phyloP scores from a whole-genome alignment of 1,140 invertebrate species.

The Aplysia californica region DNA sequence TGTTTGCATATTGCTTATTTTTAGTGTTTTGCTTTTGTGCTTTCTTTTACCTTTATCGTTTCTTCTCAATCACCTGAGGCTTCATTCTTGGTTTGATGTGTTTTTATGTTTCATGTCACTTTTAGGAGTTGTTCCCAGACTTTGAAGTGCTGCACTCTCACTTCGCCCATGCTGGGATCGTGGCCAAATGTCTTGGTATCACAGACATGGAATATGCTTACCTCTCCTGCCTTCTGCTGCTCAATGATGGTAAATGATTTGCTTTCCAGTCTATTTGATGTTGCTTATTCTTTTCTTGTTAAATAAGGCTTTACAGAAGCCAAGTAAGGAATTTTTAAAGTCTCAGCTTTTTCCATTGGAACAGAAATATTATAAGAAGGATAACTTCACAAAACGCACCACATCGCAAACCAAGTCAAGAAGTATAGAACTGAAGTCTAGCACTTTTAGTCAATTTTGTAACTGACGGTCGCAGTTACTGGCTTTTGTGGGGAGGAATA shows the following conservation, averaged over 20 bases:
- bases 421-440: too few relatives aligned
- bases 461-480: too few relatives aligned
- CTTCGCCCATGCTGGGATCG: conserved; percentile 44
- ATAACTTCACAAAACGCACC: too few relatives aligned
- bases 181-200: conserved; percentile 38
- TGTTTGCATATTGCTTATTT: too few relatives aligned
- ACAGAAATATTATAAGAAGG: not conserved
- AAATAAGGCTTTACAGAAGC: too few relatives aligned
- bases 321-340: not conserved
- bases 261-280: not conserved
- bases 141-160: conserved; percentile 42
- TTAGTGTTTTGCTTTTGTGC: conserved; percentile 33
- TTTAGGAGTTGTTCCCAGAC: conserved; percentile 37
- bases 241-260: conserved; percentile 40
- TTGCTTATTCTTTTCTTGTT: too few relatives aligned
- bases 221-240: conserved; percentile 40
- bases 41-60: not conserved
- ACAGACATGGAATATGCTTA: conserved; percentile 46
- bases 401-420: too few relatives aligned
- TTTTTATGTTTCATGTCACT: not conserved
- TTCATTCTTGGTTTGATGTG: not conserved
- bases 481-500: too few relatives aligned
- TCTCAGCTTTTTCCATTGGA: not conserved
- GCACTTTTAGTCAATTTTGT: too few relatives aligned
- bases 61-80: not conserved